These are phyloP conservation scores for Nylanderia fulva DNA, from an alignment of 1,140 invertebrate genomes.

Conservation along the genomic window DNA sequence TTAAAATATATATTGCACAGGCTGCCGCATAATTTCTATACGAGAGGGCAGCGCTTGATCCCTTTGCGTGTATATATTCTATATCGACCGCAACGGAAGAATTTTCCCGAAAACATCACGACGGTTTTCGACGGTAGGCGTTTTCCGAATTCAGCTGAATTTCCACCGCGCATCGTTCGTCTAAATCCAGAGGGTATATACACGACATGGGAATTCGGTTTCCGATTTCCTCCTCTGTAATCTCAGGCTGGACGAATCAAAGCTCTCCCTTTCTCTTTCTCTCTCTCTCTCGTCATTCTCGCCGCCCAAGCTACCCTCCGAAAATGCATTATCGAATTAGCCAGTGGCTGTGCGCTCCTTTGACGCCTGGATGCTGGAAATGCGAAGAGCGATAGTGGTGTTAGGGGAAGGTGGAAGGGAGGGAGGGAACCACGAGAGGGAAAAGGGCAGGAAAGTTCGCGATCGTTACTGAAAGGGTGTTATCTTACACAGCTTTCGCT, in stretches of 20 bases:
- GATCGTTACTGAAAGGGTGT: constrained; percentile 65
- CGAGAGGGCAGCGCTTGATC: not conserved
- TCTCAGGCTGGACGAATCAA: constrained; percentile 73
- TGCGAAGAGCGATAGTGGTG: constrained; percentile 48
- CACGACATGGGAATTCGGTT: constrained; percentile 72
- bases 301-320: not conserved
- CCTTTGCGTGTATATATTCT: not conserved
- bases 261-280: constrained; percentile 54
- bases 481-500: constrained; percentile 66
- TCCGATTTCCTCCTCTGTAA: constrained; percentile 76
- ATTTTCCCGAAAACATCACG: not conserved
- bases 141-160: constrained; percentile 44
- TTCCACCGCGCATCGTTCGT: constrained; percentile 39
- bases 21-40: not conserved
- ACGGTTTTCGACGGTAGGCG: constrained; percentile 8
- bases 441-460: constrained; percentile 31
- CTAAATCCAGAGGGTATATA: constrained; percentile 37
- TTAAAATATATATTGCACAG: not conserved
- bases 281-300: not conserved
- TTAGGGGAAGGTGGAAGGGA: not conserved
- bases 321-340: constrained; percentile 76
- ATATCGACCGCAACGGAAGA: constrained; percentile 2
- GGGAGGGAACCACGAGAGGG: not conserved
- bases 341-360: constrained; percentile 64
- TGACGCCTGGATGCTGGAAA: constrained; percentile 49